phyloP scores from a whole-genome alignment of 2,888 invertebrate species.

The Xylota sylvarum region DNA sequence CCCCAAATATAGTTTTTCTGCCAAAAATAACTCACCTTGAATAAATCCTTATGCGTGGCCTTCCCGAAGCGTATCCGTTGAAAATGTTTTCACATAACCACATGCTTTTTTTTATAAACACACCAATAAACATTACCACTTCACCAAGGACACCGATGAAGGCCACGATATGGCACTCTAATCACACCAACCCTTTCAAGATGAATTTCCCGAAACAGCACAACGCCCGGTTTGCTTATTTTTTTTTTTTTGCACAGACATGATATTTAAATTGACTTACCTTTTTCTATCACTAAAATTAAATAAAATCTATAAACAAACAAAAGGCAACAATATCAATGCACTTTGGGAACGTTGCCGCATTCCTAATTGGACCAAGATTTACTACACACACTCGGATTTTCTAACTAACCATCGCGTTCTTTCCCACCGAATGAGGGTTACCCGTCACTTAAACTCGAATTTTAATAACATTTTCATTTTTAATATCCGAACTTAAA shows the following conservation, averaged over 20 bases:
- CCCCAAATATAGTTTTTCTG: no score
- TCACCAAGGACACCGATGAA: slow-evolving; percentile 59
- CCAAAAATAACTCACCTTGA: slow-evolving; percentile 33
- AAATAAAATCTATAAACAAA: slow-evolving; percentile 47
- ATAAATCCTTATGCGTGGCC: neutral
- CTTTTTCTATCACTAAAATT: slow-evolving; percentile 47
- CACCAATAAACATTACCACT: slow-evolving; percentile 37
- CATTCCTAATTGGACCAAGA: slow-evolving; percentile 50
- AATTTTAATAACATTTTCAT: slow-evolving; percentile 12
- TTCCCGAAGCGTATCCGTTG: neutral
- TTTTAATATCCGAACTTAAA: slow-evolving; percentile 1
- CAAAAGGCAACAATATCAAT: slow-evolving; percentile 56
- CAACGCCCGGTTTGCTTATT: neutral
- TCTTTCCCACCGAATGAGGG: neutral
- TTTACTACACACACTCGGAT: slow-evolving; percentile 7
- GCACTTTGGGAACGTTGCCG: slow-evolving; percentile 40
- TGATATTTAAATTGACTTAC: slow-evolving; percentile 55
- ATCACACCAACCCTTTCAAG: neutral
- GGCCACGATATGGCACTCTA: slow-evolving; percentile 25
- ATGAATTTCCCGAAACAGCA: slow-evolving; percentile 10
- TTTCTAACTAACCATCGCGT: slow-evolving; percentile 7
- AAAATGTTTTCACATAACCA: slow-evolving; percentile 11
- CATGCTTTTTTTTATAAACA: slow-evolving; percentile 47
- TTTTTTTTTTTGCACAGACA: neutral
- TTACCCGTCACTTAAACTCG: neutral